Conservation (phyloP, 2,888 invertebrate genomes). For the Caenorhabditis doughertyi region DNA sequence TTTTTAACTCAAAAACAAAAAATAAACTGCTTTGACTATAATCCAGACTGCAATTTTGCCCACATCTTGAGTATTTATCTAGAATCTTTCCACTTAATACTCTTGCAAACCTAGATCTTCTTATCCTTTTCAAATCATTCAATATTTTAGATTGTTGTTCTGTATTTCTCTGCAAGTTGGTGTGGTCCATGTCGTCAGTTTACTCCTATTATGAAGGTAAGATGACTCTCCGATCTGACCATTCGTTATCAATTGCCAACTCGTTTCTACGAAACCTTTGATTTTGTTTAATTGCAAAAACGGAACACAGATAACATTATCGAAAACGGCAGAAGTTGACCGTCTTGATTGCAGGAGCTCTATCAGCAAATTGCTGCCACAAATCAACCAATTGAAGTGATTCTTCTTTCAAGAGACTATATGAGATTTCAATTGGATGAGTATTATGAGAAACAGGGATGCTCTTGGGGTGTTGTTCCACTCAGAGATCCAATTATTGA, state of each 20-base stretch:
- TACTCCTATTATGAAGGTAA: conserved; percentile 63
- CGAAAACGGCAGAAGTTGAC: not conserved
- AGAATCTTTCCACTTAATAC: too few species aligned
- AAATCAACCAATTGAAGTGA: conserved; percentile 60
- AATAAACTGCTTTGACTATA: not conserved
- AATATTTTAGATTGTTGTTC: conserved; percentile 53
- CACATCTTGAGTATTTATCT: too few species aligned
- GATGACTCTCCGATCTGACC: conserved; percentile 3
- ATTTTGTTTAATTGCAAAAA: conserved; percentile 10
- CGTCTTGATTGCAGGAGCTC: conserved; percentile 54
- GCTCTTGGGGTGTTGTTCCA: conserved; percentile 56
- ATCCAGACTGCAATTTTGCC: not conserved
- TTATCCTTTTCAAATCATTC: not conserved
- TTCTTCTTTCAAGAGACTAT: conserved; percentile 59
- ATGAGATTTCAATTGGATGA: conserved; percentile 62
- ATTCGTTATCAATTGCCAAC: conserved; percentile 47
- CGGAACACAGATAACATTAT: conserved; percentile 33
- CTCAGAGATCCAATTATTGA: conserved; percentile 56
- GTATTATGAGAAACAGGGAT: conserved; percentile 56
- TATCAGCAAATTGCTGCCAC: conserved; percentile 50
- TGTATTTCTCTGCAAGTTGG: conserved; percentile 66
- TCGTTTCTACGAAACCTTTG: conserved; percentile 30
- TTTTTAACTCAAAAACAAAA: not conserved
- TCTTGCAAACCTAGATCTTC: not conserved
- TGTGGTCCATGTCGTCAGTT: conserved; percentile 58